Conservation (phyloP, 2,113 vertebrate genomes). For the Lepisosteus osseus region DNA sequence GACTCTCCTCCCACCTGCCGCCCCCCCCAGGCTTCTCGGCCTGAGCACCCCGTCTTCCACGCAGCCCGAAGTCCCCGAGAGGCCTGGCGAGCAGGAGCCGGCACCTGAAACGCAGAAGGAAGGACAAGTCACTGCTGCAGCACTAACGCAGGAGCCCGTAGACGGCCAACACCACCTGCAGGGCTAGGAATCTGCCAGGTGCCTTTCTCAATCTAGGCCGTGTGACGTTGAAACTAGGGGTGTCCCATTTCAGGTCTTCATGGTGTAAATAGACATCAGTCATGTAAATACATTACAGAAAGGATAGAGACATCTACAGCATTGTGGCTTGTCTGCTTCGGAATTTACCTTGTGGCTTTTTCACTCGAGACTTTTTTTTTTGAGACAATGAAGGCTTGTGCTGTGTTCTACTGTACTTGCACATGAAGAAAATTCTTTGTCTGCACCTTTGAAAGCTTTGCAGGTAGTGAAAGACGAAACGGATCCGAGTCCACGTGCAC, state of each 20-base stretch:
- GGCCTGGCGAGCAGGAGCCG: slow-evolving; percentile 41
- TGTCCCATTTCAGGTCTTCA: neutral
- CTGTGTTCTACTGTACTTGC: slow-evolving; percentile 36
- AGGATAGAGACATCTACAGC: neutral
- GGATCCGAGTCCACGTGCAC: neutral
- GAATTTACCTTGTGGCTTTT: neutral
- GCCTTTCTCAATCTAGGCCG: no score
- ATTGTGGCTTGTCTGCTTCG: neutral
- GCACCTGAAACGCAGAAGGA: neutral
- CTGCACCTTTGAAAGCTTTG: slow-evolving; percentile 19
- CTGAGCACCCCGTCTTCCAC: slow-evolving; percentile 46
- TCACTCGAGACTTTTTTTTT: neutral
- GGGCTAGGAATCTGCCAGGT: no score
- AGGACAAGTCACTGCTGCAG: neutral
- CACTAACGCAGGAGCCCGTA: no score
- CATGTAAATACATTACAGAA: neutral
- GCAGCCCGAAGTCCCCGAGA: slow-evolving; percentile 33
- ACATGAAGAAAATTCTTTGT: slow-evolving; percentile 34
- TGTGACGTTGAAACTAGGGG: no score
- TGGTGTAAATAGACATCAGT: neutral
- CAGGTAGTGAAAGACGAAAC: slow-evolving; percentile 6
- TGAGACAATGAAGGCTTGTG: neutral
- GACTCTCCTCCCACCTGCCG: slow-evolving; percentile 83
- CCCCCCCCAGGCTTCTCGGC: slow-evolving; percentile 71
- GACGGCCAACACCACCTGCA: no score